Conservation (phyloP, 1,140 invertebrate genomes). For the Paracyclopina nana region DNA sequence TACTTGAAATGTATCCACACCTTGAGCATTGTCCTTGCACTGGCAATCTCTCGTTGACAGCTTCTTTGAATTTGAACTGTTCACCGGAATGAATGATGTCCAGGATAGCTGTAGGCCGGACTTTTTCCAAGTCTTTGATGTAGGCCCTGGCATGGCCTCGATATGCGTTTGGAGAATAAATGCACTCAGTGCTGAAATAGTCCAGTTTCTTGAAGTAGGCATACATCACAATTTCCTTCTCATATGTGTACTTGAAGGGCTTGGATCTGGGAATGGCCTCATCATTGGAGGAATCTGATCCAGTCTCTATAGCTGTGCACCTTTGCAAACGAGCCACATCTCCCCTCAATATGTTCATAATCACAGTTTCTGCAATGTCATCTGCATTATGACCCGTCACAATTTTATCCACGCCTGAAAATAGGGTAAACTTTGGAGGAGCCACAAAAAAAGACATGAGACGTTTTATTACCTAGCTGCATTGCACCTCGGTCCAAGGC, state of each 20-base stretch:
- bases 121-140: constrained; percentile 88
- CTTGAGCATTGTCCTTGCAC: constrained; percentile 52
- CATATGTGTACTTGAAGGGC: constrained; percentile 95
- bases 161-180: constrained; percentile 96
- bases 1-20: constrained; percentile 90
- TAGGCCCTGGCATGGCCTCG: constrained; percentile 75
- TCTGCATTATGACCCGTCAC: constrained; percentile 98
- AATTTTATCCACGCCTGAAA: constrained; percentile 77
- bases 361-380: constrained; percentile 93
- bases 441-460: no score
- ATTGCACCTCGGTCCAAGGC: constrained; percentile 83
- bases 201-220: constrained; percentile 91
- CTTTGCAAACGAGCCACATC: constrained; percentile 80
- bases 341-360: constrained; percentile 94
- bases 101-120: constrained; percentile 78
- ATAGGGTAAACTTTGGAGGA: no score
- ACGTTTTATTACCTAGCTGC: no score
- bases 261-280: constrained; percentile 80
- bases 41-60: constrained; percentile 33
- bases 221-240: constrained; percentile 99
- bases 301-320: constrained; percentile 71
- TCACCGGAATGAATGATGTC: constrained; percentile 91
- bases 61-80: not conserved
- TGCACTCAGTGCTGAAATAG: constrained; percentile 97
- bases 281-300: constrained; percentile 36